Evolutionary conservation across 2,888 invertebrate species (phyloP), one percentile per base, ranked within the genome.

Genomic region (Nebria salina): DNA sequence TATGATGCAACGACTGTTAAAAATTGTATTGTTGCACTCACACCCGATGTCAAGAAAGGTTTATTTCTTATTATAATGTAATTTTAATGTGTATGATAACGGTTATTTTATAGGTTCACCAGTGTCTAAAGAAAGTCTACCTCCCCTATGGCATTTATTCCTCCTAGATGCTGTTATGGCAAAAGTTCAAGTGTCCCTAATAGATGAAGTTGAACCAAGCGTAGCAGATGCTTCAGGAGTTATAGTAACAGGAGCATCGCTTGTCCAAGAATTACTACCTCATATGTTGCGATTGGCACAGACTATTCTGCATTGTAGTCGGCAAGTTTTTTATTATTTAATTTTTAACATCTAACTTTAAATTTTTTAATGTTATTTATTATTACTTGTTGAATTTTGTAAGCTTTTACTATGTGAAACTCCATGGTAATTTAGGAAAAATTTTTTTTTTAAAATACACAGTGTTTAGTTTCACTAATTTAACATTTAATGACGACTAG

Each of bases 141-240:
- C 96, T 0, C 93, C 94, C 1, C 89, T 96, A 0, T 91, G 94
- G 87, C 94, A 95, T 83, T 91, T 96, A 65, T 93, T 94, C 84
- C 91, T 95, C 13, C 91, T 96, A 85, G 95, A 96, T 86, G 92
- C 94, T 1, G 93, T 96, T 0, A 89, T 96, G 64, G 94, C 95
- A 13, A 93, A 95, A 86, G 91, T 96, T 66, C 94, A 95, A 85
- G 92, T 93, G 68, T 90, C 90, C 25, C 88, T 94, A 26, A 88
- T 91, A 84, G 91, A 92, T 84, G 91, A 91, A 83, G 84, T 86
- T 0, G 88, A 88, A 77, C 85, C 84, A 8, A 85, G 83, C 26
- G 87, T 88, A 0, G 89, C 90, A 26, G 89, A 89, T 81, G 80
- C 83, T 9, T 80, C 83, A 1, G 84, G 86, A 3, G 83, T 84